Evolutionary conservation across 2,888 invertebrate genomes (phyloP), one percentile per base, ranked within the genome.

Genomic region (Melinaea marsaeus): DNA sequence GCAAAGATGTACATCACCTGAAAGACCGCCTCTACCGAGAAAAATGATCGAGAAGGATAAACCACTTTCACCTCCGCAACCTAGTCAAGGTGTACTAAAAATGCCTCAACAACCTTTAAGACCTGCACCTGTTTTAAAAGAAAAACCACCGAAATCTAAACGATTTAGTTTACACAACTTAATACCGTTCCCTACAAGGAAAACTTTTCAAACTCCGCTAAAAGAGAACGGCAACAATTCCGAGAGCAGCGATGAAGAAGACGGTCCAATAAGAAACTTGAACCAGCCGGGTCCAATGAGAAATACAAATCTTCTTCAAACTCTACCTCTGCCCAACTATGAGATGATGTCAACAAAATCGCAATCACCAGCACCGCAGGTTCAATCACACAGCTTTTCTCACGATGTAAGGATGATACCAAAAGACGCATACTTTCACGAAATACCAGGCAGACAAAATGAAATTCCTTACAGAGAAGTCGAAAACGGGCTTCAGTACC

Each of bases 351-450:
- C 90, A 1, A 81, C 73, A n/a, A 83, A 85, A 67, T 85, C 90
- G 0, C 88, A 85, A 34, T 85, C 90, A 0, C 87, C 90, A 3
- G 85, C 84, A 0, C 86, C 82, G 48, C 83, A 80, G 66, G 74
- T 75, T 0, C 75, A 75, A 60, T 65, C 74, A 3, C 75, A 74
- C 35, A 75, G 76, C 55, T 78, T 79, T 51, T 72, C 70, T 7
- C 72, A 75, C 57, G 86, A 89, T 60, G 70, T 84, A 48, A 75
- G 85, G 32, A 84, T 91, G 74, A 85, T 92, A 60, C 93, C 93
- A 11, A 93, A 92, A 81, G 93, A 93, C 78, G 93, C 93, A 1
- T 93, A 93, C 74, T 93, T 93, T 72, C 93, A 93, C 71, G 92
- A 93, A 63, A 85, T 93, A 47, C 91, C 93, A 0, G 92, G 92